Base-by-base conservation (phyloP, 1,140 invertebrate species). In the Streblospio benedicti region DNA sequence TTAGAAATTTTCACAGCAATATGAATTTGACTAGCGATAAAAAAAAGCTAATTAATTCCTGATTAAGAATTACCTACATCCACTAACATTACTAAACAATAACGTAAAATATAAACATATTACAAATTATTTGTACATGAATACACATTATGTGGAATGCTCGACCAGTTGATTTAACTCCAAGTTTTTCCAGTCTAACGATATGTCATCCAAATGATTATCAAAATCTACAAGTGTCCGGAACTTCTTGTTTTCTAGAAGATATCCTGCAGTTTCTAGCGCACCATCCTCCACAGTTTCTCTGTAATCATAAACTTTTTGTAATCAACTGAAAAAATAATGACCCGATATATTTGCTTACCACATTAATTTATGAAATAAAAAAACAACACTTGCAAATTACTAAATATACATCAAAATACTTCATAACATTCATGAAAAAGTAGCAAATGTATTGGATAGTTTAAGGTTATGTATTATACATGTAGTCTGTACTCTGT, bases 141-240 rank as follows among this genome's bases (percentile, higher is more conserved):
- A n/a, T n/a, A n/a, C n/a, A n/a, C n/a, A 52, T 52, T 28, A 50
- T 18, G 31, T 35, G 45, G 32, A 59, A n/a, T 54, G 57, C n/a
- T 61, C 57, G 32, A 63, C 38, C 14, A 49, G 49, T 57, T 72
- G 60, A 70, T 86, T 86, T 30, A 90, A 75, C 35, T 81, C 76
- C 18, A 76, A 69, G 77, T 94, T 95, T 62, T 82, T 84, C 90
- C 89, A 93, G 74, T 92, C 87, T 49, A 85, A 79, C 20, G 83
- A 78, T 16, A 89, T 82, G 71, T 93, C 85, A 76, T 94, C 90
- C 55, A 93, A 77, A 79, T 93, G 90, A 77, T 92, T 91, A 75
- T 95, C 91, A 79, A 93, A 95, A 77, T 94, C 91, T 9, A 88
- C 76, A 2, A 94, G 74, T 65, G 86, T 81, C 58, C 85, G 83